These are phyloP conservation scores for Notodonta dromedarius DNA, from an alignment of 2,888 invertebrate genomes.

Conservation along the genomic window DNA sequence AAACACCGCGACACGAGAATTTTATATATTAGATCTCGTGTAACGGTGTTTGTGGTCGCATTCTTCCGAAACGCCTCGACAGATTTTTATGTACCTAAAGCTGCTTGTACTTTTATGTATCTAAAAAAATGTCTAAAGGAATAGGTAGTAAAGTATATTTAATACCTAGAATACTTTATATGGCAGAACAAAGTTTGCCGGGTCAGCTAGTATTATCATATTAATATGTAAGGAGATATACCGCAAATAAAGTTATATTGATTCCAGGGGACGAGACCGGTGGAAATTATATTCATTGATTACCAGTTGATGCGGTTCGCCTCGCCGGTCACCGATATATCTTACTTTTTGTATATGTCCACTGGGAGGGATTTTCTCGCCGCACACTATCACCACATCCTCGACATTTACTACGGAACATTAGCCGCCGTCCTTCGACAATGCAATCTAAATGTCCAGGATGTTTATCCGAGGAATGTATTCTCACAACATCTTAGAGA, in stretches of 20 bases:
- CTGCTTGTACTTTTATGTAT: too few relatives aligned
- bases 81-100: too few relatives aligned
- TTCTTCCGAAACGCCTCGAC: too few relatives aligned
- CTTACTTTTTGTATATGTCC: conserved; percentile 68
- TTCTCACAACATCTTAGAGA: conserved; percentile 58
- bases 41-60: too few relatives aligned
- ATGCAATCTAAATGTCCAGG: conserved; percentile 55
- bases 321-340: conserved; percentile 66
- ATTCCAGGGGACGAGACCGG: conserved; percentile 60
- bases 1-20: too few relatives aligned
- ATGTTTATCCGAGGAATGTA: conserved; percentile 56
- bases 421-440: conserved; percentile 61
- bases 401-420: conserved; percentile 65
- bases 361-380: conserved; percentile 55
- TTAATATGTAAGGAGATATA: neutral
- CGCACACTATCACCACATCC: conserved; percentile 53
- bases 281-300: conserved; percentile 64
- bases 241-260: conserved; percentile 13
- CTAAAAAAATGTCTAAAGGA: too few relatives aligned
- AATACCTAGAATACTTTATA: too few relatives aligned
- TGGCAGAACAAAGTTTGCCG: too few relatives aligned
- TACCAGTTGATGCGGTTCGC: conserved; percentile 62
- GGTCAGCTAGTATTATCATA: too few relatives aligned
- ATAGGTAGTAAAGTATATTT: too few relatives aligned
- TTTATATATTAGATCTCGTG: too few relatives aligned